Evolutionary conservation across 2,113 vertebrate genomes (phyloP).

Genomic region (Dipodomys stephensi): DNA sequence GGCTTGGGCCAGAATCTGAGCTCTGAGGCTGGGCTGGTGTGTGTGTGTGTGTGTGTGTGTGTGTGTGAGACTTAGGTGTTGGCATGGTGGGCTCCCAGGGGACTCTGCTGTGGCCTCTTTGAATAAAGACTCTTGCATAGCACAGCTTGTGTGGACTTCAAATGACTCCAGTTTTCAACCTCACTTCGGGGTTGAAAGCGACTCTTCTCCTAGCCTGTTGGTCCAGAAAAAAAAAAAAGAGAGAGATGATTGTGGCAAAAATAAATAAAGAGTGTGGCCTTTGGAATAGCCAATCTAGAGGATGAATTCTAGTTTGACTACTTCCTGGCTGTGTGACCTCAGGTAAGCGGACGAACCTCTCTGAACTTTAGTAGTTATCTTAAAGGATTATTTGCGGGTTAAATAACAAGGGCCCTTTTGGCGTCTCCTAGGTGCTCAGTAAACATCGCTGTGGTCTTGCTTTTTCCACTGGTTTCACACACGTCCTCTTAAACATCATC

Average conservation of each 20-base stretch:
- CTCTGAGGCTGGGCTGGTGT: neutral
- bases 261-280: neutral
- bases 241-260: neutral
- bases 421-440: neutral
- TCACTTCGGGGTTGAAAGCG: neutral
- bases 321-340: slow-evolving; percentile 10
- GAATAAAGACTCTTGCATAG: neutral
- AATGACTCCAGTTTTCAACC: neutral
- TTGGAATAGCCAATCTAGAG: neutral
- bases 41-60: neutral
- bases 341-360: slow-evolving; percentile 10
- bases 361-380: neutral
- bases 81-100: neutral
- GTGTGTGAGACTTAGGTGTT: neutral
- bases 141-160: neutral
- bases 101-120: too few species aligned
- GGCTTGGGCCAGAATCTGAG: neutral
- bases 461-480: neutral
- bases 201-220: neutral
- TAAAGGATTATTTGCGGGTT: neutral
- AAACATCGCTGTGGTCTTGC: neutral
- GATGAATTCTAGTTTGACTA: neutral
- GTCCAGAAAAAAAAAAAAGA: too few species aligned
- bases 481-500: neutral
- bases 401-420: neutral